These are phyloP conservation scores for Dermatophagoides farinae DNA, from an alignment of 1,140 invertebrate species.

Conservation along the genomic window DNA sequence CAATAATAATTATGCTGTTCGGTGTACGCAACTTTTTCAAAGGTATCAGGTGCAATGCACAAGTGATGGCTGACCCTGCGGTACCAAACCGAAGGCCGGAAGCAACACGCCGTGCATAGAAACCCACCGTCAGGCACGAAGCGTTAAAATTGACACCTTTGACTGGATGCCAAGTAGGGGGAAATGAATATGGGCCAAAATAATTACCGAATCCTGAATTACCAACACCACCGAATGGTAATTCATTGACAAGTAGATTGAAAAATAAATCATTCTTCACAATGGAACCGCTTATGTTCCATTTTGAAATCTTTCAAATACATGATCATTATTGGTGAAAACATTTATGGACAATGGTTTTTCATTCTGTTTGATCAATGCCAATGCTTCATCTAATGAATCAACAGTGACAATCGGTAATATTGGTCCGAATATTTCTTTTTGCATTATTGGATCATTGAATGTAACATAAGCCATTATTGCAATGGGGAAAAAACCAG, in stretches of 20 bases:
- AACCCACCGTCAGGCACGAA: too few relatives aligned
- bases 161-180: constrained; percentile 35
- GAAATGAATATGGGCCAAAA: constrained; percentile 35
- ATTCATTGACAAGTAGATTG: constrained; percentile 38
- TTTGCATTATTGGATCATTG: constrained; percentile 26
- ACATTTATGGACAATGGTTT: constrained; percentile 22
- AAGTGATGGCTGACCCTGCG: too few relatives aligned
- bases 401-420: constrained; percentile 29
- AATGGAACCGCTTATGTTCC: constrained; percentile 60
- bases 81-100: too few relatives aligned
- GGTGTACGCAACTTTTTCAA: too few relatives aligned
- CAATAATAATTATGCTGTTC: too few relatives aligned
- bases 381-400: constrained; percentile 22
- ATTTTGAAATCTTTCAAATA: constrained; percentile 41
- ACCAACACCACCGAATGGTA: constrained; percentile 38
- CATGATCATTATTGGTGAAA: constrained; percentile 17
- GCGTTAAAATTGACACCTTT: constrained; percentile 29
- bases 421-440: constrained; percentile 33
- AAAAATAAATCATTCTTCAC: constrained; percentile 77
- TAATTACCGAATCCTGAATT: constrained; percentile 36
- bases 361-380: constrained; percentile 20
- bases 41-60: too few relatives aligned
- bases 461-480: constrained; percentile 24
- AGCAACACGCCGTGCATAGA: too few relatives aligned
- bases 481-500: constrained; percentile 26